These are phyloP conservation scores for Himalopsyche kuldschensis DNA, from an alignment of 2,888 invertebrate species.

Conservation along the genomic window DNA sequence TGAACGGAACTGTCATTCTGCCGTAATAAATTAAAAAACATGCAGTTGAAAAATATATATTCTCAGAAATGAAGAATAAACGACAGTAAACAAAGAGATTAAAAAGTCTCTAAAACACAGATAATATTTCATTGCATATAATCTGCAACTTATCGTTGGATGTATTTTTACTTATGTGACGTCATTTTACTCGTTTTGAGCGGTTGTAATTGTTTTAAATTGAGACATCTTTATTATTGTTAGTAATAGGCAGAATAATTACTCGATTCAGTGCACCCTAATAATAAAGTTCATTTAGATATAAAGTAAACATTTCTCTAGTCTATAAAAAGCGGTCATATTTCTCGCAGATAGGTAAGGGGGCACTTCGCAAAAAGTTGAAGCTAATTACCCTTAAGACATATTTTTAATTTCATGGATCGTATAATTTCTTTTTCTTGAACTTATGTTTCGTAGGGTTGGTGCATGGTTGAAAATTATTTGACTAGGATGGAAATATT, in stretches of 20 bases:
- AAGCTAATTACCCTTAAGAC: constrained; percentile 65
- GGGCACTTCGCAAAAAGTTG: constrained; percentile 41
- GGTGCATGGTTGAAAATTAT: background rate
- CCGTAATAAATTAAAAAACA: too few relatives aligned
- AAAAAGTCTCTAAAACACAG: too few relatives aligned
- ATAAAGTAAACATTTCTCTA: constrained; percentile 21
- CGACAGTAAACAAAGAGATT: too few relatives aligned
- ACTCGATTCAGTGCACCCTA: background rate
- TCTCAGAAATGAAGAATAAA: too few relatives aligned
- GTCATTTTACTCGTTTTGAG: too few relatives aligned
- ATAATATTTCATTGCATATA: too few relatives aligned
- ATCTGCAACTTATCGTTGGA: too few relatives aligned
- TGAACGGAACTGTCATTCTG: too few relatives aligned
- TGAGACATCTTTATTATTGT: too few relatives aligned
- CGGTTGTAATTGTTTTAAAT: too few relatives aligned
- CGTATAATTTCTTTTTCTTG: constrained; percentile 43
- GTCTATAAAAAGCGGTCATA: constrained; percentile 13
- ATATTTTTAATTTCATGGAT: constrained; percentile 65
- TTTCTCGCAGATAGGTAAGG: background rate
- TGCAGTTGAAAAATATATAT: too few relatives aligned
- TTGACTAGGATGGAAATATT: background rate
- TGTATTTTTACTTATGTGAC: too few relatives aligned
- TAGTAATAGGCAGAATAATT: background rate
- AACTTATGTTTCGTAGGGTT: constrained; percentile 30
- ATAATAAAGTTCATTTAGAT: constrained; percentile 22